Evolutionary conservation across 1,140 invertebrate species (phyloP), one percentile per base, ranked within the genome.

Genomic region (Tyrophagus putrescentiae): DNA sequence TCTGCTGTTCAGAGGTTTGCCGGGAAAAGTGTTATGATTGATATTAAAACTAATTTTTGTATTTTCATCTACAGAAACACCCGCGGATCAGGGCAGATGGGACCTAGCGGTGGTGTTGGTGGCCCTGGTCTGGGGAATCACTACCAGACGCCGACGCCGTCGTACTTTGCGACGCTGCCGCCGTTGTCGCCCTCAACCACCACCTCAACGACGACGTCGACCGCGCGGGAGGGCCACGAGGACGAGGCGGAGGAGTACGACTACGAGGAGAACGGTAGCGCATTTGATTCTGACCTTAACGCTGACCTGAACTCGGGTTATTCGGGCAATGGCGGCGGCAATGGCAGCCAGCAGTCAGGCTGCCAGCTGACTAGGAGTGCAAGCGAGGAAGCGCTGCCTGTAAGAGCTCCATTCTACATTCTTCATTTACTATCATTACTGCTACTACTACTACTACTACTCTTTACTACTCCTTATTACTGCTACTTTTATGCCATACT

Each of bases 311-410:
- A 42, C 28, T 50, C 57, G 0, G 44, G 57, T 56, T 58, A 23
- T 13, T 62, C 61, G 25, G 44, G 45, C 11, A 23, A 42, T 42
- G 41, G 41, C 25, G 41, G 41, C 41, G 25, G 41, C 25, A 42
- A 21, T 5, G 52, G 52, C 9, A 54, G 52, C 28, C 13, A 54
- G 9, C n/a, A 54, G n/a, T 13, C 13, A n/a, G 13, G 39, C 60
- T 54, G 21, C 28, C 29, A 6, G 28, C 23, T 62, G 11, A 28
- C 83, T 79, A 84, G 83, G 77, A 87, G 84, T 82, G 85, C 83
- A 76, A 87, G 84, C 82, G 84, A 87, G 76, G 84, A 86, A 73
- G 78, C 80, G 71, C 78, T 84, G 71, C 78, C 81, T 29, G 61
- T 62, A 62, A 62, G 61, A 53, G 5, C n/a, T n/a, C 50, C 18